Evolutionary conservation across 2,113 vertebrate genomes (phyloP), one percentile per base, ranked within the genome.

Genomic region (Nibea coibor): DNA sequence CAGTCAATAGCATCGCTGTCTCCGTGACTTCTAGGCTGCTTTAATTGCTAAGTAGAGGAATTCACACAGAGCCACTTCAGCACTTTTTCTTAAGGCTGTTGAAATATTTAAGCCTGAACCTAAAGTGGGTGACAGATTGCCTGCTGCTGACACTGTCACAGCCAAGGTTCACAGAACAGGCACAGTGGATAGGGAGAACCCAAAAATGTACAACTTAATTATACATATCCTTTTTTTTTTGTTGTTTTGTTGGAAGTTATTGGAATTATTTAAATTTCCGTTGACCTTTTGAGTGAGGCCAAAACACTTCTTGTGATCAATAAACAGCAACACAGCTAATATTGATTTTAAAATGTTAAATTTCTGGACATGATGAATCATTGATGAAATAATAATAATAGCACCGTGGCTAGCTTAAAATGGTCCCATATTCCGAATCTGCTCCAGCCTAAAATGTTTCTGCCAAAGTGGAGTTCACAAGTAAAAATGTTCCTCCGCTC

Each of bases 1-100:
- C 72, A 71, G 75, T 86, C 82, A 54, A 83, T 72, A 64, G n/a
- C 39, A 5, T 9, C 11, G 15, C 62, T 48, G 86, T 81, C 50
- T 76, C 56, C 48, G 58, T 65, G 87, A 83, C 83, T 88, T 77
- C 69, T 9, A 16, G 71, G 31, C 80, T n/a, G 6, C 74, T 90
- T 90, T 94, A 93, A 95, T 94, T 92, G 91, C 92, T 87, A 82
- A 90, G 91, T 80, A 65, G 81, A 68, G 66, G 83, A 92, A 92
- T 90, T 91, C 83, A 67, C 89, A 56, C 69, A 8, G 58, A 83
- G 83, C 90, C 67, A 63, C 81, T 83, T 93, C 93, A 93, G 93
- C 93, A 92, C 82, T 92, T 93, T 90, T 90, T 80, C 87, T 86
- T 70, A 78, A 80, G 80, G 83, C 85, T 88, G 81, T 54, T 91